These are phyloP conservation scores for Bugula neritina DNA, from an alignment of 2,888 invertebrate species.

Conservation along the genomic window DNA sequence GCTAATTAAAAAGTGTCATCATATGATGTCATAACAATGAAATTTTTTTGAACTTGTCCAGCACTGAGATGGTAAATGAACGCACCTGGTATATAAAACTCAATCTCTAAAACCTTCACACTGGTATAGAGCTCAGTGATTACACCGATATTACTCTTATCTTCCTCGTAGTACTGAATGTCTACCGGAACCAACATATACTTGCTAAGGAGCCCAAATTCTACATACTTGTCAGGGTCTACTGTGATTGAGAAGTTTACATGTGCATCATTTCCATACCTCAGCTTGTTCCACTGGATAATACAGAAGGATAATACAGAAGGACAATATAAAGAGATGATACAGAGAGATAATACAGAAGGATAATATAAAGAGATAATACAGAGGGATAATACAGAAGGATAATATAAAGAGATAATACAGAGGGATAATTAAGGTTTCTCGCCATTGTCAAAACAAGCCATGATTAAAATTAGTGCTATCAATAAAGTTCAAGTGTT, in stretches of 20 bases:
- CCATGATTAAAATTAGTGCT: not conserved
- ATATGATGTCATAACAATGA: too few species aligned
- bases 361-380: too few species aligned
- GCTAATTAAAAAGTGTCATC: too few species aligned
- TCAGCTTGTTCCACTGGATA: not conserved
- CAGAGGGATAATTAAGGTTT: too few species aligned
- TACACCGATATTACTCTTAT: not conserved
- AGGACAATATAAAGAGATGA: too few species aligned
- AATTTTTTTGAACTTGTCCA: too few species aligned
- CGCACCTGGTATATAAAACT: not conserved
- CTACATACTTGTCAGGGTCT: not conserved
- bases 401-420: too few species aligned
- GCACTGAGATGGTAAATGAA: too few species aligned
- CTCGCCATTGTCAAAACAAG: too few species aligned
- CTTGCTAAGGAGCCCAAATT: not conserved
- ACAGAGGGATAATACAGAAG: not conserved
- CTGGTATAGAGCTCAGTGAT: not conserved
- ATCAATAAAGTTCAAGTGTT: not conserved
- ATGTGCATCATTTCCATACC: not conserved
- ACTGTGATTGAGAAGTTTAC: slow-evolving; percentile 6
- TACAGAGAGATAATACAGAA: not conserved
- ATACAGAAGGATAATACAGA: not conserved
- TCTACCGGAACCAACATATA: not conserved
- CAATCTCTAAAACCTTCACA: not conserved
- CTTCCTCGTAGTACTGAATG: slow-evolving; percentile 6